phyloP scores from a whole-genome alignment of 2,797 vertebrate genomes.

The Acropternis orthonyx region DNA sequence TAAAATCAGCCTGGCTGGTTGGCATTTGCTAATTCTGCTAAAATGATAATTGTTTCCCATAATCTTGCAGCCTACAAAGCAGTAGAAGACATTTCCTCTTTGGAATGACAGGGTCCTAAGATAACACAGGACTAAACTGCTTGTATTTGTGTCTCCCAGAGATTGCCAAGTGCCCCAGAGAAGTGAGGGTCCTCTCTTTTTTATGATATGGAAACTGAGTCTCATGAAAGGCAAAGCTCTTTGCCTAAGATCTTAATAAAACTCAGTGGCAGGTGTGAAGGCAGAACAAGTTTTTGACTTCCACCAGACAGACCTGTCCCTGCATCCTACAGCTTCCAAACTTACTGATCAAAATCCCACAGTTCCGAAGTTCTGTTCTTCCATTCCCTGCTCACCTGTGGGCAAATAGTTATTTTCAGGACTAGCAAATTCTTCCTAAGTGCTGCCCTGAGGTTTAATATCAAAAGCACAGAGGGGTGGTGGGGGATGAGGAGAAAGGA shows the following conservation, averaged over 20 bases:
- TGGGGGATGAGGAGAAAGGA: neutral
- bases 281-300: neutral
- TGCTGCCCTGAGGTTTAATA: neutral
- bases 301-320: neutral
- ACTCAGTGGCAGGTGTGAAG: neutral
- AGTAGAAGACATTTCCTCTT: neutral
- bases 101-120: neutral
- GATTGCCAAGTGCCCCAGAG: neutral
- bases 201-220: neutral
- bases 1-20: neutral
- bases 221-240: neutral
- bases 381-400: neutral
- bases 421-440: neutral
- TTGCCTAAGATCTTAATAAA: neutral
- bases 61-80: neutral
- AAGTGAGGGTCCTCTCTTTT: neutral
- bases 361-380: neutral
- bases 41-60: neutral
- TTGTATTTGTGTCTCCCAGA: neutral
- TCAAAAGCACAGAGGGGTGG: neutral
- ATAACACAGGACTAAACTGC: fast-evolving
- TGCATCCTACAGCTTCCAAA: neutral
- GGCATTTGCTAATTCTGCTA: neutral
- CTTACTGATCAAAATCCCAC: neutral
- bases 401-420: neutral